A percentile compares a stretch with the other conserved stretches of the same genome.
phyloP scores from a whole-genome alignment of 2,797 vertebrate species.

The Sylvia borin region DNA sequence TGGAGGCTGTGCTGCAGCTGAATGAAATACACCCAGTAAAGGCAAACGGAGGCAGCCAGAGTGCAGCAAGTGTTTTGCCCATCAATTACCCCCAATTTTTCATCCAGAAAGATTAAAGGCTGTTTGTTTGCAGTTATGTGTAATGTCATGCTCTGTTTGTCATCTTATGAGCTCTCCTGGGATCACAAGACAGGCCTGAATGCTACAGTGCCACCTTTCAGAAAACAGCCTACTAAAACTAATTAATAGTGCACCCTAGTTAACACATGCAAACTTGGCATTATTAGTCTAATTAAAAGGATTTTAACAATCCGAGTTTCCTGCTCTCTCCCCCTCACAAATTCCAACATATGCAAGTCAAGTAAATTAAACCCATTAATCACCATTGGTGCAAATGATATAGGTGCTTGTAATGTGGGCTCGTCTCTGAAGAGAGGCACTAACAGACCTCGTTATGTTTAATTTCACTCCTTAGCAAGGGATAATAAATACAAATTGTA shows the following conservation, averaged over 20 bases:
- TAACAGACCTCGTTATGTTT: conserved; percentile 77
- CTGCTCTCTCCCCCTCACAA: conserved; percentile 23
- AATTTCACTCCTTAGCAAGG: conserved; percentile 74
- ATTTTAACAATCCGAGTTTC: conserved; percentile 66
- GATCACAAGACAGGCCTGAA: conserved; percentile 52
- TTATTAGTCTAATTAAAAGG: conserved; percentile 82
- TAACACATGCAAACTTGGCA: conserved; percentile 77
- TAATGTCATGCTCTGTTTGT: conserved; percentile 69
- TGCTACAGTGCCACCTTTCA: conserved; percentile 60
- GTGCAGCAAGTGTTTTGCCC: not conserved
- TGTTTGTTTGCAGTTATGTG: conserved; percentile 57
- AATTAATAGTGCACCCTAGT: conserved; percentile 75
- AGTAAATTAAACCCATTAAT: conserved; percentile 82
- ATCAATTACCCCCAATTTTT: conserved; percentile 29
- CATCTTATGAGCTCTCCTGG: conserved; percentile 64
- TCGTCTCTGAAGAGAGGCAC: conserved; percentile 50
- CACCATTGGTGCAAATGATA: conserved; percentile 74
- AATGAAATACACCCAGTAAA: not conserved
- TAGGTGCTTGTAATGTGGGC: conserved; percentile 49
- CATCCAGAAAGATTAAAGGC: conserved; percentile 45
- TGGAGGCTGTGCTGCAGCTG: rapidly evolving
- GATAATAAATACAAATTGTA: conserved; percentile 79
- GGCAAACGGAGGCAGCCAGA: not conserved
- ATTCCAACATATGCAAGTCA: conserved; percentile 61
- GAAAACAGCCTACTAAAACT: conserved; percentile 71